Evolutionary conservation across 2,888 invertebrate species (phyloP).

Genomic region (Synergus umbraculus): DNA sequence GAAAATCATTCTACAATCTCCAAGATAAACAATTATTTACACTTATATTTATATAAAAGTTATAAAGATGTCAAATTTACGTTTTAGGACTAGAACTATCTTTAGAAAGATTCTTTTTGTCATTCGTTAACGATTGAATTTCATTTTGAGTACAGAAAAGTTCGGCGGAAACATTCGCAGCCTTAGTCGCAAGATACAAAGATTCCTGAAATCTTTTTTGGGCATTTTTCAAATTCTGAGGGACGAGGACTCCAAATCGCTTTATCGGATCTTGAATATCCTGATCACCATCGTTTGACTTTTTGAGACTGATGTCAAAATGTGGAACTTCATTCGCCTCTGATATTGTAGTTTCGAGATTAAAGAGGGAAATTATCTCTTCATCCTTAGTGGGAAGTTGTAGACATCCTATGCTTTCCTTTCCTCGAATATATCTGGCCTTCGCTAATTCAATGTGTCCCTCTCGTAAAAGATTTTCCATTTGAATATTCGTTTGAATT

Average conservation of each 20-base stretch:
- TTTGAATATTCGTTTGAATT: slow-evolving; percentile 82
- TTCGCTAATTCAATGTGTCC: slow-evolving; percentile 88
- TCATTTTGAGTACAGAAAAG: slow-evolving; percentile 76
- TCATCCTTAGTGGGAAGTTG: slow-evolving; percentile 84
- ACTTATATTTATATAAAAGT: background rate
- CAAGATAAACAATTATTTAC: background rate
- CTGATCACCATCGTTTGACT: slow-evolving; percentile 72
- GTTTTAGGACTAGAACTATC: background rate
- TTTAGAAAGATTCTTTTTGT: slow-evolving; percentile 53
- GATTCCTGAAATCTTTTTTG: slow-evolving; percentile 86
- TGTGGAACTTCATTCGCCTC: slow-evolving; percentile 58
- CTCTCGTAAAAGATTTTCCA: slow-evolving; percentile 84
- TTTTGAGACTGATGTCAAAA: slow-evolving; percentile 70
- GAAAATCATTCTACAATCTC: background rate
- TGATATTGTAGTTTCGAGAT: slow-evolving; percentile 69
- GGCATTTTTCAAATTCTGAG: slow-evolving; percentile 87
- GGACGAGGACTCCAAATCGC: slow-evolving; percentile 93
- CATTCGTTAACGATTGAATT: slow-evolving; percentile 66
- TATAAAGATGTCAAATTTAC: background rate
- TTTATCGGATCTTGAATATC: slow-evolving; percentile 83
- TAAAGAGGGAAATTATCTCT: slow-evolving; percentile 68
- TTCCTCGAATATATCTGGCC: slow-evolving; percentile 88
- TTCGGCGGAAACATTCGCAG: slow-evolving; percentile 84
- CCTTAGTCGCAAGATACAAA: slow-evolving; percentile 83
- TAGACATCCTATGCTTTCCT: slow-evolving; percentile 84